phyloP scores from a whole-genome alignment of 2,797 vertebrate genomes.

The Mormyrops attenuatus region DNA sequence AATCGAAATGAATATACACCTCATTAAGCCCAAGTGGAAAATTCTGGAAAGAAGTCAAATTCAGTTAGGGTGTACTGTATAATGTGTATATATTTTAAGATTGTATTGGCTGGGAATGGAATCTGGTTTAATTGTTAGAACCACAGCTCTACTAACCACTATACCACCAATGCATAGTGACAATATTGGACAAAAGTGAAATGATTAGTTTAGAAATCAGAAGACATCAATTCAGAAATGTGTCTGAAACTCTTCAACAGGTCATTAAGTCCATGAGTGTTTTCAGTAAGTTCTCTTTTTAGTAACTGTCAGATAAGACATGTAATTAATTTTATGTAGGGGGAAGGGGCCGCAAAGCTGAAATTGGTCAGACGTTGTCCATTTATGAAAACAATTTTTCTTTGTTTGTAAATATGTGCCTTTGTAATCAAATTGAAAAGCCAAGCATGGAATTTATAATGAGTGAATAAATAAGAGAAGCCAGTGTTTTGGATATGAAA shows the following conservation, averaged over 20 bases:
- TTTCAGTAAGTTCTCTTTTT: constrained; percentile 3
- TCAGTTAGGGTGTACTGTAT: neutral
- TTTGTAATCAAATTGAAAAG: constrained; percentile 5
- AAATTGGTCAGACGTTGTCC: constrained; percentile 5
- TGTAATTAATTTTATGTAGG: constrained; percentile 3
- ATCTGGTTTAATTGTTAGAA: neutral
- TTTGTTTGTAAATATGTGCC: neutral
- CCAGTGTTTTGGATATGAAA: constrained; percentile 7
- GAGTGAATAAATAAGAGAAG: constrained; percentile 38
- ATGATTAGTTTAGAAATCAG: neutral
- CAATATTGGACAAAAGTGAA: neutral
- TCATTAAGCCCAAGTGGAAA: neutral
- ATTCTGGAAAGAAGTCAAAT: neutral
- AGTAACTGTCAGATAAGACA: neutral
- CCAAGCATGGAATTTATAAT: constrained; percentile 14
- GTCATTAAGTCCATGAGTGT: neutral
- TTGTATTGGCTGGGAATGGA: neutral
- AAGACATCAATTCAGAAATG: neutral
- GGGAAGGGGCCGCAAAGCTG: neutral
- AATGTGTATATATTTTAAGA: neutral
- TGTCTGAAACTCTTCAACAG: neutral
- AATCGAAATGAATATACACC: neutral
- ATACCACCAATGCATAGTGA: neutral
- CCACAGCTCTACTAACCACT: neutral
- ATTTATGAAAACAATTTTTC: neutral